These are phyloP conservation scores for Penaeus indicus DNA, from an alignment of 1,140 invertebrate genomes.

Conservation along the genomic window DNA sequence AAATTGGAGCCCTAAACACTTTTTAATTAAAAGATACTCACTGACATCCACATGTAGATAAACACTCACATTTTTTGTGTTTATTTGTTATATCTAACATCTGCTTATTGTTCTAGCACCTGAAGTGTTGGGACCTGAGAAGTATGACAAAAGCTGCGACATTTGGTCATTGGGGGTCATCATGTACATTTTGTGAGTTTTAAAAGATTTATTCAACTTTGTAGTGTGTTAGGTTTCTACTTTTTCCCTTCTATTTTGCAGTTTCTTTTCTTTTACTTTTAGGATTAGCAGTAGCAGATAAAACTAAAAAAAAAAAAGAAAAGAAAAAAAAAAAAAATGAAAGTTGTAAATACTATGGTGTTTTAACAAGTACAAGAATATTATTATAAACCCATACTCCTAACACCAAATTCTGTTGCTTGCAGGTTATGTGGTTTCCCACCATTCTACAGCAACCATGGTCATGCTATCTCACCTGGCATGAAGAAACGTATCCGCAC, in stretches of 20 bases:
- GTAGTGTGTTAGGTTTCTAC: no score
- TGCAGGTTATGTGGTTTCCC: conserved; percentile 94
- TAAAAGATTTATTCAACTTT: no score
- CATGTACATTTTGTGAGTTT: conserved; percentile 95
- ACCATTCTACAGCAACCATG: conserved; percentile 98
- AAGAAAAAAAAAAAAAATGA: not conserved
- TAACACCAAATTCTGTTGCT: conserved; percentile 38
- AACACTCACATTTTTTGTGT: conserved; percentile 26
- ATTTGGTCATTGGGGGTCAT: conserved; percentile 98
- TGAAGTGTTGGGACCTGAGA: conserved; percentile 95
- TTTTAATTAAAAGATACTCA: no score
- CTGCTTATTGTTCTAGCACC: conserved; percentile 78
- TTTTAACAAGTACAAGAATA: not conserved
- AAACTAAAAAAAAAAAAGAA: not conserved
- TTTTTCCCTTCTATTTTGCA: no score
- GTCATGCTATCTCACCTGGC: conserved; percentile 97
- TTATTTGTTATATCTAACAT: not conserved
- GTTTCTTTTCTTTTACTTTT: not conserved
- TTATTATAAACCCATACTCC: no score
- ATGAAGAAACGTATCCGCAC: conserved; percentile 97
- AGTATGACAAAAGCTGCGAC: conserved; percentile 99
- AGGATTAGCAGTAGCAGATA: not conserved
- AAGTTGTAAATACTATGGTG: not conserved
- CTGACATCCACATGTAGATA: no score
- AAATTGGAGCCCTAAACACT: not conserved